These are phyloP conservation scores for Temnothorax unifasciatus DNA, from an alignment of 2,888 invertebrate genomes.

Conservation along the genomic window DNA sequence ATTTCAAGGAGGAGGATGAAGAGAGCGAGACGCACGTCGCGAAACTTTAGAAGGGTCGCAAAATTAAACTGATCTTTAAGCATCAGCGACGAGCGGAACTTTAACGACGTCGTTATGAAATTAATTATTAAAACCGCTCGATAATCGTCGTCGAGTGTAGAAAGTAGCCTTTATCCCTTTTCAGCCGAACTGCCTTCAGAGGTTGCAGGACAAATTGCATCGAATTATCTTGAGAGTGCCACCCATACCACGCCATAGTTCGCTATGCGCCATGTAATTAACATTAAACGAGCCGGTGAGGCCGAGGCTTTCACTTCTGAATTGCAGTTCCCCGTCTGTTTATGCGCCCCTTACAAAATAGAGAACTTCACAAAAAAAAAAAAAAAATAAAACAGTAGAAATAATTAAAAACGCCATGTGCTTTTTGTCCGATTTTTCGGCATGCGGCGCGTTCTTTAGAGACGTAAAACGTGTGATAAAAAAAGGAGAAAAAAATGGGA, in stretches of 20 bases:
- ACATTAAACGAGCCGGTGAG: slow-evolving; percentile 51
- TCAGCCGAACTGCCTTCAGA: slow-evolving; percentile 54
- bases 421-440: neutral
- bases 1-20: slow-evolving; percentile 24
- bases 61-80: slow-evolving; percentile 70
- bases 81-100: slow-evolving; percentile 54
- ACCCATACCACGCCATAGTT: slow-evolving; percentile 26
- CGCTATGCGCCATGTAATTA: slow-evolving; percentile 59
- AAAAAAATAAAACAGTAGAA: slow-evolving; percentile 33
- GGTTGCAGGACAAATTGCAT: slow-evolving; percentile 69
- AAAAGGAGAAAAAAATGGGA: neutral
- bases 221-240: slow-evolving; percentile 65
- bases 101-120: slow-evolving; percentile 71
- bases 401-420: slow-evolving; percentile 24
- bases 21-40: slow-evolving; percentile 36
- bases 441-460: neutral
- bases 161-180: slow-evolving; percentile 63
- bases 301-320: slow-evolving; percentile 42
- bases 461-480: neutral
- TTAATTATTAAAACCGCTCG: slow-evolving; percentile 74
- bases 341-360: slow-evolving; percentile 1
- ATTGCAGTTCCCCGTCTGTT: slow-evolving; percentile 24
- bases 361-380: slow-evolving; percentile 14
- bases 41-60: slow-evolving; percentile 51
- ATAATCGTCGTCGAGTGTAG: slow-evolving; percentile 67